These are phyloP conservation scores for Watsonalla binaria DNA, from an alignment of 2,888 invertebrate genomes.

Conservation along the genomic window DNA sequence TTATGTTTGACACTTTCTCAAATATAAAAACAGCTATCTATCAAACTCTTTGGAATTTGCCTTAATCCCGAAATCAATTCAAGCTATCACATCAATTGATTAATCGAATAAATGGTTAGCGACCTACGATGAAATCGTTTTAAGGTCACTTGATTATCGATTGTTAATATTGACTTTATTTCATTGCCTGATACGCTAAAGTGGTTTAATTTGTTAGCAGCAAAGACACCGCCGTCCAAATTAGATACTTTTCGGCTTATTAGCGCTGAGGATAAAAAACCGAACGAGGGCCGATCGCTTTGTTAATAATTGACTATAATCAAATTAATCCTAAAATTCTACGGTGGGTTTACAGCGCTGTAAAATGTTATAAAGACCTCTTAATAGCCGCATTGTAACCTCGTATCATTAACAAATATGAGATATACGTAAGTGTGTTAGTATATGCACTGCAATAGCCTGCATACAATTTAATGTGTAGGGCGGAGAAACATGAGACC, in stretches of 20 bases:
- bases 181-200: constrained; percentile 73
- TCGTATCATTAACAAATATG: constrained; percentile 44
- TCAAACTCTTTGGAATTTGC: constrained; percentile 15
- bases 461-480: not conserved
- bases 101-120: constrained; percentile 53
- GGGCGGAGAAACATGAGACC: not conserved
- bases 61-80: constrained; percentile 20
- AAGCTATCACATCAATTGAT: constrained; percentile 15
- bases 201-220: constrained; percentile 75
- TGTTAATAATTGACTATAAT: constrained; percentile 78
- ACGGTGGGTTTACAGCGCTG: constrained; percentile 76
- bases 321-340: constrained; percentile 78
- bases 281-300: constrained; percentile 65
- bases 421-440: not conserved
- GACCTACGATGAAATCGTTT: constrained; percentile 48
- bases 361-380: constrained; percentile 75
- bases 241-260: constrained; percentile 76
- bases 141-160: constrained; percentile 73
- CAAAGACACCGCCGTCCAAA: constrained; percentile 75
- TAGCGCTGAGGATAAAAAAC: constrained; percentile 66
- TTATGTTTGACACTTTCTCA: constrained; percentile 34
- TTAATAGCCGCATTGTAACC: constrained; percentile 64
- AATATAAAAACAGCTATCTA: constrained; percentile 24
- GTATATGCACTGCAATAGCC: not conserved
- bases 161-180: constrained; percentile 74